Base-by-base conservation (phyloP, 2,113 vertebrate species). In the Abramis brama region DNA sequence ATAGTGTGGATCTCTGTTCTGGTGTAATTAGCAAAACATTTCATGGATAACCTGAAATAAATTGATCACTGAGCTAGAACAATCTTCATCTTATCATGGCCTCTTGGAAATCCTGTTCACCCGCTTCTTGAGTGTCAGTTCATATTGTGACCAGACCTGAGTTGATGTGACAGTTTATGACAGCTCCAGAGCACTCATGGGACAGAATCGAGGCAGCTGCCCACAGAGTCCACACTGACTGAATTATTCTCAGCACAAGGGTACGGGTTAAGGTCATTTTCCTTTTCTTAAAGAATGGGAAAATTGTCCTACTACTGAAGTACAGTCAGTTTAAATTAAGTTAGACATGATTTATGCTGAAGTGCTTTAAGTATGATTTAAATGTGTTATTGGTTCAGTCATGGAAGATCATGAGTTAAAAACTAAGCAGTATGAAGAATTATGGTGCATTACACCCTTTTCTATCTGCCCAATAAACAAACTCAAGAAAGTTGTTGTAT, bases 101-200 rank as follows among this genome's bases (percentile, higher is more conserved):
- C 64, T 66, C 45, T 79, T 30, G 39, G 82, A 87, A 84, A 45
- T 47, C 76, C 79, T 79, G 52, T 50, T 83, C 75, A 57, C 74
- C 15, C 84, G 60, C 75, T 83, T 25, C 52, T 86, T 83, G 66
- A 80, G 80, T 88, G 89, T 88, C 88, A 83, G 52, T 85, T 90
- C 85, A 74, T 19, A 84, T 85, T 68, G 71, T 66, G 60, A 62
- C 57, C 80, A 19, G 6, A 43, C 81, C 23, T 80, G 86, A 90
- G 55, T 83, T 93, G 91, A 93, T 64, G 62, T 90, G 85, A 93
- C 90, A 79, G 59, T 71, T 83, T 85, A 80, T 92, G 94, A 94
- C 93, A 92, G 89, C 88, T 57, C 88, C 62, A 33, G 87, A 86
- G 88, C 76, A 88, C 88, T 91, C 87, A 87, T 87, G 86, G 90